Base-by-base conservation (phyloP, 2,113 vertebrate species). In the Ptyas mucosa region DNA sequence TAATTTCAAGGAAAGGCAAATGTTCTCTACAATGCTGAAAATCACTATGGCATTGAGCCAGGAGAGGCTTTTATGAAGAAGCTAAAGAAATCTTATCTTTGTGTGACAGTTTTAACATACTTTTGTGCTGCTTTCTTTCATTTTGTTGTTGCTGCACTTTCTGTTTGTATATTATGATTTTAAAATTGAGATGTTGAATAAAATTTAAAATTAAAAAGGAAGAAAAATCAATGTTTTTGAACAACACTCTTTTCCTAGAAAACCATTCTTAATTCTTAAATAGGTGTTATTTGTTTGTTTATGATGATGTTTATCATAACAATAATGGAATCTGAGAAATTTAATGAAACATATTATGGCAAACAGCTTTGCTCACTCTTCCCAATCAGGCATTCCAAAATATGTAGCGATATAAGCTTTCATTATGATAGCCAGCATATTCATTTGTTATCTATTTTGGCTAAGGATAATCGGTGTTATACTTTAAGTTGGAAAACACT, bases 281-380 rank as follows among this genome's bases (percentile, higher is more conserved):
- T 90, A 91, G 43, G 18, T 57, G 2, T 57, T 94, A 34, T 46
- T 85, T 95, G 24, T 91, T 95, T 12, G 8, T 23, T 95, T 94
- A 94, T 92, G 43, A 91, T 93, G 21, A 86, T 94, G 69, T 91
- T 95, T 81, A 57, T 85, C 55, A 88, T 89, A 94, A 39, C 87
- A 88, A 53, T 26, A 54, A 75, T 75, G 34, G 64, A 15, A 26
- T 88, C 14, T 29, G 14, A 88, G 14, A 88, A 53, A 88, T 54
- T 53, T 29, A 52, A 52, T n/a, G 5, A 51, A 53, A 52, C 29
- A n/a, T 15, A 34, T 2, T 88, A 23, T 61, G 26, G 90, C 23
- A 54, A 18, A 53, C 14, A 75, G 15, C 15, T 34, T 75, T 75
- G 64, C n/a, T 75, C 64, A 34, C 14, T 34, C 64, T 34, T 34